Evolutionary conservation across 2,113 vertebrate genomes (phyloP).

Genomic region (Eudyptes chrysolophus): DNA sequence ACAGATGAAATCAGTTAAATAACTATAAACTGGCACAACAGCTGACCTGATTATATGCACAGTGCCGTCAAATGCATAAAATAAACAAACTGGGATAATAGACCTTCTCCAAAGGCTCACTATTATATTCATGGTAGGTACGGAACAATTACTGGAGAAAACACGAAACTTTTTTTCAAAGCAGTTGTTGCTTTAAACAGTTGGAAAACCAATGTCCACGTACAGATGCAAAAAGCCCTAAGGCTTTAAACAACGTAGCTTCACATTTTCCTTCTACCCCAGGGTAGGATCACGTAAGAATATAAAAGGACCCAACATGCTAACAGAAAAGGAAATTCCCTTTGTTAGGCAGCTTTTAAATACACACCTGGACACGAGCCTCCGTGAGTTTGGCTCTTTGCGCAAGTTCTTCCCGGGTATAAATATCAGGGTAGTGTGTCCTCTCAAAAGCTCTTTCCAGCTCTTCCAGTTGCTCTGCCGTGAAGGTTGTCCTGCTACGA

Average conservation of each 20-base stretch:
- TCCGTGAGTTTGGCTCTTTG: constrained; percentile 97
- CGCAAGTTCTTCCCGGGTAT: constrained; percentile 96
- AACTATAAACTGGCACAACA: neutral
- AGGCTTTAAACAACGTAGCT: neutral
- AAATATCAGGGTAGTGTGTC: constrained; percentile 98
- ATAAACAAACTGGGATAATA: neutral
- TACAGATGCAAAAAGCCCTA: neutral
- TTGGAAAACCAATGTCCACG: neutral
- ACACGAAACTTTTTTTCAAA: neutral
- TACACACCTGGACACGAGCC: constrained; percentile 92
- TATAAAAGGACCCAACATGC: neutral
- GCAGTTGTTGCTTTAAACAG: neutral
- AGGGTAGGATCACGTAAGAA: neutral
- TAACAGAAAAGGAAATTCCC: neutral
- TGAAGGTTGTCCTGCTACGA: constrained; percentile 95
- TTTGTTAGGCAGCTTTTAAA: neutral
- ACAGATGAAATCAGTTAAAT: neutral
- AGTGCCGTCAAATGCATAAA: neutral
- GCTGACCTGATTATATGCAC: neutral
- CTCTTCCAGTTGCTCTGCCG: constrained; percentile 95
- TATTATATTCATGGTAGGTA: neutral
- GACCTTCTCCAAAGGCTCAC: neutral
- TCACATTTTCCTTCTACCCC: neutral
- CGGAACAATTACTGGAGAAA: neutral
- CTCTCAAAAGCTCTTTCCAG: constrained; percentile 96